Conservation (phyloP, 1,140 invertebrate genomes). For the Daktulosphaira vitifoliae region DNA sequence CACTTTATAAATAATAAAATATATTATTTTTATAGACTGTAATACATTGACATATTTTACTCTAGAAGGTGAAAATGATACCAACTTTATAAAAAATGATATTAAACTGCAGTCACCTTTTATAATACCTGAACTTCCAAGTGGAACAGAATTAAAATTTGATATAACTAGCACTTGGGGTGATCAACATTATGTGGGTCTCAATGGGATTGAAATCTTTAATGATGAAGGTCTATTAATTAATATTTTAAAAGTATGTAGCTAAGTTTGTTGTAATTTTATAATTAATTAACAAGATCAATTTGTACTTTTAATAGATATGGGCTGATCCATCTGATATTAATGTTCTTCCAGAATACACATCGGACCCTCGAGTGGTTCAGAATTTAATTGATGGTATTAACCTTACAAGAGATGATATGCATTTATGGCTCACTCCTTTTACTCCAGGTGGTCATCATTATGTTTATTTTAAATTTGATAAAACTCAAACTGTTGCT, state of each 20-base stretch:
- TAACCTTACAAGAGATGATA: constrained; percentile 63
- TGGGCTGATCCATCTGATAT: constrained; percentile 52
- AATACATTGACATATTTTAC: constrained; percentile 1
- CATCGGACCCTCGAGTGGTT: constrained; percentile 52
- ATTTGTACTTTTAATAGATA: constrained; percentile 45
- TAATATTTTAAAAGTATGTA: constrained; percentile 48
- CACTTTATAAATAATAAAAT: no score
- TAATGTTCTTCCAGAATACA: constrained; percentile 52
- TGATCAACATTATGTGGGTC: constrained; percentile 68
- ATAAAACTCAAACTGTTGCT: constrained; percentile 51
- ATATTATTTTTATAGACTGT: neutral
- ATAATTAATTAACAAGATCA: constrained; percentile 7
- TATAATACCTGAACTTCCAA: constrained; percentile 64
- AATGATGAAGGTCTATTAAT: constrained; percentile 52
- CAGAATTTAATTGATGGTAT: constrained; percentile 60
- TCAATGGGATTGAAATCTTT: constrained; percentile 74
- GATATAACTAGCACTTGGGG: constrained; percentile 71
- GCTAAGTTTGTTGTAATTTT: neutral
- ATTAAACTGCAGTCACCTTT: constrained; percentile 33
- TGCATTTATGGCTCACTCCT: constrained; percentile 64
- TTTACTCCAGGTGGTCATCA: constrained; percentile 51
- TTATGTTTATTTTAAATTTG: constrained; percentile 53
- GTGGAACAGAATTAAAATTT: constrained; percentile 55
- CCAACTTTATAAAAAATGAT: constrained; percentile 30
- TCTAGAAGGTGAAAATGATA: neutral